Evolutionary conservation across 2,113 vertebrate species (phyloP), one percentile per base, ranked within the genome.

Genomic region (Aramus guarauna): DNA sequence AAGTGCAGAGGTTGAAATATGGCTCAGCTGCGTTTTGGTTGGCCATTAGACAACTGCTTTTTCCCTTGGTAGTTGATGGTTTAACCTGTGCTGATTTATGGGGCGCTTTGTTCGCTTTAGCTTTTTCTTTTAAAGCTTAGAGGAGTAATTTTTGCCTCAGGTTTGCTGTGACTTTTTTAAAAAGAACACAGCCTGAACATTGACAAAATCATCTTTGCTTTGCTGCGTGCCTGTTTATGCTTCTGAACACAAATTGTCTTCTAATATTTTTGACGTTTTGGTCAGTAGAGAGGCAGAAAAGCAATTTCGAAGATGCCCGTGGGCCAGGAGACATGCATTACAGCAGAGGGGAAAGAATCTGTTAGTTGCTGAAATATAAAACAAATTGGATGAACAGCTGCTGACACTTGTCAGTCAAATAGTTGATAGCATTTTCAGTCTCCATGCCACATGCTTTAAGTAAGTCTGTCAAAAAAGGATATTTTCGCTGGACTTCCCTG

Each of bases 351-450:
- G 88, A 97, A 96, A 96, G 90, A 96, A 94, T 96, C 96, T 94
- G 91, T 91, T 96, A 92, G 94, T 92, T 97, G 96, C 92, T 97
- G 96, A 97, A 97, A 96, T 95, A 91, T 95, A 97, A 97, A 96
- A 97, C 96, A 98, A 97, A 97, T 97, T 97, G 97, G 96, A 97
- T 97, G 96, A 97, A 96, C 96, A 97, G 96, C 94, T 97, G 96
- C 96, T 97, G 97, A 97, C 96, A 98, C 96, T 96, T 97, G 97
- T 98, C 97, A 96, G 97, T 97, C 97, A 97, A 97, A 97, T 91
- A 95, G 94, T 96, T 97, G 97, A 96, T 97, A 96, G 96, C 96
- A 96, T 98, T 97, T 97, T 96, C 97, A 97, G 96, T 96, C 92
- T 96, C 97, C 94, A 95, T 93, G 96, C 96, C 96, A 96, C 96